Base-by-base conservation (phyloP, 2,797 vertebrate species). In the Morus bassanus region DNA sequence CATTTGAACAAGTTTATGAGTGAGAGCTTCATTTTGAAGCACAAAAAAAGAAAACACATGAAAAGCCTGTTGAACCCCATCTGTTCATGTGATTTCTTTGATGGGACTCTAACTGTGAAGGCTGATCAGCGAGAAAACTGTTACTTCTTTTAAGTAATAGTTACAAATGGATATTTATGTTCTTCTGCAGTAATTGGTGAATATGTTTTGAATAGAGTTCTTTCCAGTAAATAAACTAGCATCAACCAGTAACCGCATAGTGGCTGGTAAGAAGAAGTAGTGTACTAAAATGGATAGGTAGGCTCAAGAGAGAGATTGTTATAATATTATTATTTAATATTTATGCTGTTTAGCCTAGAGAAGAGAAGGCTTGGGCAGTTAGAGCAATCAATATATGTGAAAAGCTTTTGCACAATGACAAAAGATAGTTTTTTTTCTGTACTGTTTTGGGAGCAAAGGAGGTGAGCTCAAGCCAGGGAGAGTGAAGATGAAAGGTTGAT, bases 151-250 rank as follows among this genome's bases (percentile, higher is more conserved):
- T 81, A 95, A 63, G 41, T 85, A 85, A 37, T 51, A 85, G 28
- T 69, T 94, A 48, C 45, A 78, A 93, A 88, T 77, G 41, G 18
- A 16, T 68, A 37, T 72, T 75, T 89, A 64, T 85, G 18, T 77
- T 96, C 50, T 73, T 76, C 41, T 88, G 59, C 48, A 88, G 24
- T 73, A 85, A 76, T 56, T 91, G 43, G 27, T 9, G 21, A 81
- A 28, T 83, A 25, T 45, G 13, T 93, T 96, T 93, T 4, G 1
- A 68, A 88, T 54, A 46, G 61, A 75, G 16, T 28, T 91, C 22
- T 93, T 91, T 86, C 78, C 76, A 91, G 78, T 88, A 91, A 91
- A 85, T 61, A 88, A 92, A 92, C 30, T 63, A 80, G 14, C 53
- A 54, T 84, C 64, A 89, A 28, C 23, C 73, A 91, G 54, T 88